A percentile compares a stretch with the other conserved stretches of the same genome.
These are phyloP conservation scores for Speoplatyrhinus poulsoni DNA, from an alignment of 2,113 vertebrate genomes.

Conservation along the genomic window DNA sequence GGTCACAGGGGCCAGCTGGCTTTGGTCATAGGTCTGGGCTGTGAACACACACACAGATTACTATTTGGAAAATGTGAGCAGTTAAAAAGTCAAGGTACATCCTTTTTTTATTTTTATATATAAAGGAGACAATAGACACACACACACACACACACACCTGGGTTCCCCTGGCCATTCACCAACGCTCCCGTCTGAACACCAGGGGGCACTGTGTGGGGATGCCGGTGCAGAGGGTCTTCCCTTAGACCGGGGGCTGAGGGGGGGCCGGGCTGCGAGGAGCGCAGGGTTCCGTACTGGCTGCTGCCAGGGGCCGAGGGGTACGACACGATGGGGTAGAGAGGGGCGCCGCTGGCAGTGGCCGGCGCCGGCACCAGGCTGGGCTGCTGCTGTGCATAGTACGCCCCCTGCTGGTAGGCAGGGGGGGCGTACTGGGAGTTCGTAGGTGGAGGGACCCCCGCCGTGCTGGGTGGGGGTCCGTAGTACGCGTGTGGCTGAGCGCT, in stretches of 20 bases:
- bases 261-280: constrained; percentile 77
- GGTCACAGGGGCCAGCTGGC: constrained; percentile 39
- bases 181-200: constrained; percentile 36
- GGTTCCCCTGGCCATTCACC: constrained; percentile 71
- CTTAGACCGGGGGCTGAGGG: constrained; percentile 59
- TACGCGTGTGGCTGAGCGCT: constrained; percentile 57
- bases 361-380: constrained; percentile 71
- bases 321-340: constrained; percentile 78
- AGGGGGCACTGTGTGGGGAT: constrained; percentile 45
- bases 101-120: too few relatives aligned
- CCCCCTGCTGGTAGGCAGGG: constrained; percentile 73
- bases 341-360: constrained; percentile 64
- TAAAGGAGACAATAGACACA: too few relatives aligned
- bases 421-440: constrained; percentile 73
- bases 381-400: constrained; percentile 77
- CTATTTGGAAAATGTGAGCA: too few relatives aligned
- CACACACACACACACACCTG: constrained; percentile 52
- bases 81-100: too few relatives aligned
- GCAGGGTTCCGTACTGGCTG: constrained; percentile 80
- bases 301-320: constrained; percentile 79
- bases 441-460: constrained; percentile 65
- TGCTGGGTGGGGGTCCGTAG: constrained; percentile 63
- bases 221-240: constrained; percentile 73
- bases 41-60: background rate
- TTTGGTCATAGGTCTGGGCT: constrained; percentile 62